These are phyloP conservation scores for Prunella himalayana DNA, from an alignment of 2,113 vertebrate species.

Conservation along the genomic window DNA sequence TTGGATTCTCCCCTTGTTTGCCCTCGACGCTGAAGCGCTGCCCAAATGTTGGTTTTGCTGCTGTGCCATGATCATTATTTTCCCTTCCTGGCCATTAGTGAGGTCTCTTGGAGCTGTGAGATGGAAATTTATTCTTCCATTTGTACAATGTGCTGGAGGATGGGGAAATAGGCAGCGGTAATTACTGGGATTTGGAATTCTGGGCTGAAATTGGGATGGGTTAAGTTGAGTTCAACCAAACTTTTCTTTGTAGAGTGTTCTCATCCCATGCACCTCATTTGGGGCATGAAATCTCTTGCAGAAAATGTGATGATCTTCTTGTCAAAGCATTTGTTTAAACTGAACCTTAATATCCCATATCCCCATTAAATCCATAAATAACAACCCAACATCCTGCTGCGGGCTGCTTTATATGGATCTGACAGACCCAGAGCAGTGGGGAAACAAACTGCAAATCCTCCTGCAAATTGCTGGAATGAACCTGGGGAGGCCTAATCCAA, in stretches of 20 bases:
- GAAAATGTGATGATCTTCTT: background rate
- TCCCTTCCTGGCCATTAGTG: background rate
- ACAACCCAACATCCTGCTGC: fast-evolving
- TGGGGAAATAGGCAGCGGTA: fast-evolving
- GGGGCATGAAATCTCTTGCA: background rate
- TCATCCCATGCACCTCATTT: background rate
- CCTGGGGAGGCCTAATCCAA: slow-evolving; percentile 30
- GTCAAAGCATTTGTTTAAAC: background rate
- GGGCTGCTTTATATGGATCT: background rate
- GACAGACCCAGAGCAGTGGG: background rate
- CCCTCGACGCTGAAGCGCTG: fast-evolving
- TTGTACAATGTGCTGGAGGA: background rate
- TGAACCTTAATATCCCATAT: background rate
- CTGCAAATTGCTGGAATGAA: background rate
- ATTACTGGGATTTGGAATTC: background rate
- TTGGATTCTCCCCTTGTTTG: background rate
- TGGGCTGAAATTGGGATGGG: fast-evolving
- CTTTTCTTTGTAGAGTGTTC: background rate
- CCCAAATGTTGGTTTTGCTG: background rate
- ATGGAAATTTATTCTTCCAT: background rate
- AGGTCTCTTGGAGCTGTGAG: background rate
- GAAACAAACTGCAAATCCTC: background rate
- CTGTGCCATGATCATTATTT: background rate
- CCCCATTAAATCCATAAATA: background rate
- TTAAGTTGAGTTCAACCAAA: background rate